These are phyloP conservation scores for Rousettus madagascariensis DNA, from an alignment of 2,797 vertebrate genomes.

Conservation along the genomic window DNA sequence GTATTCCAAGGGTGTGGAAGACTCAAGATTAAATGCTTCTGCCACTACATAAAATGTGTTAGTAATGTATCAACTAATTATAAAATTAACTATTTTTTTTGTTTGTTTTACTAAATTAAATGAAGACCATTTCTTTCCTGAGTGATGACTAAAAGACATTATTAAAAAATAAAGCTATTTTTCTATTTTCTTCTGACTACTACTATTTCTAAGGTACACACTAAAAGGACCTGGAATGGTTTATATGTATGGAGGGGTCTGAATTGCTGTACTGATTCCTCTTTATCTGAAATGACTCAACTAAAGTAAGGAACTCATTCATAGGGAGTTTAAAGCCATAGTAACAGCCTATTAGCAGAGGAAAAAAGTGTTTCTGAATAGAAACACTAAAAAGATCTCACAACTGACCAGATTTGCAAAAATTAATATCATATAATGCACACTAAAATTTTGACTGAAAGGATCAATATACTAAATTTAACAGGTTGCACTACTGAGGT, in stretches of 20 bases:
- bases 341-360: background rate
- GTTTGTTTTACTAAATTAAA: constrained; percentile 46
- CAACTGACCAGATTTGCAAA: background rate
- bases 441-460: background rate
- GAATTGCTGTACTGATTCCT: background rate
- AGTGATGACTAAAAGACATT: background rate
- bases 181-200: background rate
- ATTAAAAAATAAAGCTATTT: constrained; percentile 18
- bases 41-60: constrained; percentile 43
- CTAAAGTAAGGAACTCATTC: background rate
- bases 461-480: background rate
- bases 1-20: constrained; percentile 45
- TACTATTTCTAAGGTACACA: constrained; percentile 8
- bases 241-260: background rate
- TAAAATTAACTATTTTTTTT: constrained; percentile 22
- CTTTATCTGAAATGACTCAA: constrained; percentile 1
- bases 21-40: constrained; percentile 53
- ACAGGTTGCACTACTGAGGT: background rate
- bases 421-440: background rate
- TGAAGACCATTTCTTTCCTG: constrained; percentile 1
- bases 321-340: background rate
- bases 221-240: background rate
- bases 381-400: background rate
- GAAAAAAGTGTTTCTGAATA: background rate
- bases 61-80: constrained; percentile 45